Conservation (phyloP, 2,113 vertebrate species). For the Alligator sinensis region DNA sequence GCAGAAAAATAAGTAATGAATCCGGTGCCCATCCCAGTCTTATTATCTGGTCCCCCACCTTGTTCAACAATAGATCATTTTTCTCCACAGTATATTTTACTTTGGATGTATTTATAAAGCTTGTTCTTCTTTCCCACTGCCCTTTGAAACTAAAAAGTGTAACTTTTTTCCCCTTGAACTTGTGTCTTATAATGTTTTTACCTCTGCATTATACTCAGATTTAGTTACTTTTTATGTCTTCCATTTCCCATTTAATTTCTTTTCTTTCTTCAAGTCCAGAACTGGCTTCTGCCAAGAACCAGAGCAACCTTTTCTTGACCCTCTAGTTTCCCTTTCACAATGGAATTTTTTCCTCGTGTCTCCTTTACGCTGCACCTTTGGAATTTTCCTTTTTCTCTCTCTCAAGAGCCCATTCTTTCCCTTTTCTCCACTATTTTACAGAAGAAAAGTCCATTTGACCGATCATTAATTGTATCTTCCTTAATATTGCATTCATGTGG, state of each 20-base stretch:
- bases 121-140: conserved; percentile 58
- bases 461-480: background rate
- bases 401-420: conserved; percentile 1
- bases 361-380: conserved; percentile 20
- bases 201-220: conserved; percentile 31
- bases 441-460: background rate
- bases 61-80: conserved; percentile 59
- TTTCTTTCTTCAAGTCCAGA: conserved; percentile 22
- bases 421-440: background rate
- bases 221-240: conserved; percentile 1
- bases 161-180: conserved; percentile 51
- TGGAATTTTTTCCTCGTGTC: conserved; percentile 25
- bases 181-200: conserved; percentile 42
- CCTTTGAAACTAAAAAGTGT: conserved; percentile 52
- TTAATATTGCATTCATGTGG: background rate
- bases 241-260: conserved; percentile 13
- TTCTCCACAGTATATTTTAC: conserved; percentile 39
- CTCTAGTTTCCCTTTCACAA: conserved; percentile 26
- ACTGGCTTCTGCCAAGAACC: background rate
- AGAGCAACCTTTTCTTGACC: conserved; percentile 38
- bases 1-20: conserved; percentile 36
- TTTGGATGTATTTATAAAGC: conserved; percentile 58
- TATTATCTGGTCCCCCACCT: conserved; percentile 52
- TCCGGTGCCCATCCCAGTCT: conserved; percentile 45
- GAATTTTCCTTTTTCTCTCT: background rate